Percentiles rank a stretch among this genome's conserved stretches.
These are phyloP conservation scores for Pogonocherus hispidulus DNA, from an alignment of 2,888 invertebrate genomes.

Conservation along the genomic window DNA sequence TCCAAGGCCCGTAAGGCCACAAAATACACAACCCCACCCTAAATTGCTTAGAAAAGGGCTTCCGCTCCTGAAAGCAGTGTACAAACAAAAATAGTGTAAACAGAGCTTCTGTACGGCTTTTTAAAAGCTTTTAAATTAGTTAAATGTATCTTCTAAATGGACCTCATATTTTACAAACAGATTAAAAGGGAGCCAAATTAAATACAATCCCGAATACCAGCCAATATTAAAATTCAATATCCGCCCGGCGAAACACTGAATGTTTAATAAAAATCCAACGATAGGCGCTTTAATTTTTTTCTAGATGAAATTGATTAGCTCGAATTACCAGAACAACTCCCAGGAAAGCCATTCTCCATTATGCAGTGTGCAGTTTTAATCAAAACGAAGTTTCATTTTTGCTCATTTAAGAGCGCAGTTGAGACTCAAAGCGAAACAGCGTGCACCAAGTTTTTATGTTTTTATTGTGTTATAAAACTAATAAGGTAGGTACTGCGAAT, in stretches of 20 bases:
- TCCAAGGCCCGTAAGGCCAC: too few relatives aligned
- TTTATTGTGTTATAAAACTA: slow-evolving; percentile 5
- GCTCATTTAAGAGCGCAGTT: slow-evolving; percentile 9
- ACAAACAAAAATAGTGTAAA: slow-evolving; percentile 28
- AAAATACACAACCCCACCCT: not conserved
- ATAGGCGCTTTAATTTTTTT: slow-evolving; percentile 24
- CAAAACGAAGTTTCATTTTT: slow-evolving; percentile 19
- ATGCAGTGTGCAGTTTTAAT: slow-evolving; percentile 27
- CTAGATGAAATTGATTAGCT: slow-evolving; percentile 29
- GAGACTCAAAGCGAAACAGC: slow-evolving; percentile 4
- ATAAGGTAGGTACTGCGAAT: not conserved
- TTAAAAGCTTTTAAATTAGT: slow-evolving; percentile 35
- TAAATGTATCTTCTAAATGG: slow-evolving; percentile 29
- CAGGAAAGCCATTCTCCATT: slow-evolving; percentile 21
- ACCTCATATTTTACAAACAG: slow-evolving; percentile 33
- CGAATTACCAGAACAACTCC: slow-evolving; percentile 29
- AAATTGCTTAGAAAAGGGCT: not conserved
- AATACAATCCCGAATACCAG: slow-evolving; percentile 30
- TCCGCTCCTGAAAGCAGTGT: not conserved
- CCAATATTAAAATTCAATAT: slow-evolving; percentile 34
- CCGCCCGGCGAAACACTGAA: slow-evolving; percentile 25
- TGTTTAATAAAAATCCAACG: slow-evolving; percentile 29
- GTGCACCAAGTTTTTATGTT: not conserved
- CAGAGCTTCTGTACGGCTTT: slow-evolving; percentile 12
- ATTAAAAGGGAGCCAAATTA: slow-evolving; percentile 33